Percentiles rank a stretch among this genome's conserved stretches.
These are phyloP conservation scores for Pedionomus torquatus DNA, from an alignment of 2,113 vertebrate species.

Conservation along the genomic window DNA sequence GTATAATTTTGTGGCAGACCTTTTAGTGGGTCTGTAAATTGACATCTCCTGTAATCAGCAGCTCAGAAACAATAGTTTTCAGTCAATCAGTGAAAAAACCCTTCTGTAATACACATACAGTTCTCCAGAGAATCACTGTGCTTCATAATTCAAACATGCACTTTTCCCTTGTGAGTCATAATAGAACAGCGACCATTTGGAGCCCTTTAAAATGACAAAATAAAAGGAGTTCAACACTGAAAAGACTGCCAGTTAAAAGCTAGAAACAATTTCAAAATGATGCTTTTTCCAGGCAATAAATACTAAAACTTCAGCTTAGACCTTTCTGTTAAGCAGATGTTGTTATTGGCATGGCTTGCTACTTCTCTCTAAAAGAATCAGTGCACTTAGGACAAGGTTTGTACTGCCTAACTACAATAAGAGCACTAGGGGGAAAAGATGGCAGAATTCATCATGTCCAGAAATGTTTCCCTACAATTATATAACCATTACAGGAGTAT, in stretches of 20 bases:
- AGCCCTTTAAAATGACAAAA: conserved; percentile 40
- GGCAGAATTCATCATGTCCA: background rate
- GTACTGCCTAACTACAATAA: conserved; percentile 1
- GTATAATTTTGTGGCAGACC: conserved; percentile 69
- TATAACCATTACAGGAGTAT: background rate
- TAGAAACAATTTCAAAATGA: conserved; percentile 45
- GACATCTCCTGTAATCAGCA: conserved; percentile 53
- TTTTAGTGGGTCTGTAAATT: conserved; percentile 65
- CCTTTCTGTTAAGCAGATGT: conserved; percentile 47
- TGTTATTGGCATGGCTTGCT: conserved; percentile 16
- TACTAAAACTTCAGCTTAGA: conserved; percentile 30
- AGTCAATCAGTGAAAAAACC: conserved; percentile 54
- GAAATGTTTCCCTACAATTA: background rate
- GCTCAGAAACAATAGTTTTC: conserved; percentile 69
- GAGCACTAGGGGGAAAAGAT: background rate
- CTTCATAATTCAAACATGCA: conserved; percentile 52
- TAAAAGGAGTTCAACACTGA: conserved; percentile 43
- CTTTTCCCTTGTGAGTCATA: conserved; percentile 45
- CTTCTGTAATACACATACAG: background rate
- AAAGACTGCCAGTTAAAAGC: conserved; percentile 48
- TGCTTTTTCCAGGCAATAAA: conserved; percentile 45
- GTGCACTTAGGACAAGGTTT: conserved; percentile 1
- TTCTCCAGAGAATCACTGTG: conserved; percentile 36
- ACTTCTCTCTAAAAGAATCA: background rate
- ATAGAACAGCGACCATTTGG: conserved; percentile 36